Evolutionary conservation across 1,140 invertebrate species (phyloP).

Genomic region (Musca domestica): DNA sequence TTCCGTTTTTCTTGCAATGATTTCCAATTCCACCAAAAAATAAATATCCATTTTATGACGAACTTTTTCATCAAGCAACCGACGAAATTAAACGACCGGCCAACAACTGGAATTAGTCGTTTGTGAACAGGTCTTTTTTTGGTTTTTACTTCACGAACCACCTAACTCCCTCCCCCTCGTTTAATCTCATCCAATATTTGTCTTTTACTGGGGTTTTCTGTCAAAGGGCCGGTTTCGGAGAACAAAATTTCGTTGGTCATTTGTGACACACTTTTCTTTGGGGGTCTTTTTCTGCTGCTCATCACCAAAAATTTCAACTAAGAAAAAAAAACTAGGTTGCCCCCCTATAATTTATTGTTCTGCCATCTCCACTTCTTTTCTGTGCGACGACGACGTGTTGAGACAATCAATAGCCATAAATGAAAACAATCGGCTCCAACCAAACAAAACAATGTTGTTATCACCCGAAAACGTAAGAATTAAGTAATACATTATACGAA

Average conservation of each 20-base stretch:
- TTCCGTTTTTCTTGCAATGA: neutral
- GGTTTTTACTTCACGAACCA: no score
- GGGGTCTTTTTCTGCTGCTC: neutral
- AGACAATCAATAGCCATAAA: neutral
- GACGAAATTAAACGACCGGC: neutral
- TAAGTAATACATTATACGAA: neutral
- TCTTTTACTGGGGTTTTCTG: neutral
- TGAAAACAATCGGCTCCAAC: neutral
- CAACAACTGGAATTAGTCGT: neutral
- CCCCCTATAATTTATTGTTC: constrained; percentile 16
- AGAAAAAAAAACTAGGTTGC: constrained; percentile 9
- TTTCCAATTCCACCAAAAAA: constrained; percentile 1
- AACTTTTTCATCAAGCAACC: neutral
- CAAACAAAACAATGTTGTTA: neutral
- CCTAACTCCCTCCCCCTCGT: no score
- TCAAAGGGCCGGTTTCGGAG: constrained; percentile 3
- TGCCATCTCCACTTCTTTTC: neutral
- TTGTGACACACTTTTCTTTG: constrained; percentile 2
- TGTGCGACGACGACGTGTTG: neutral
- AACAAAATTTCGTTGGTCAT: neutral
- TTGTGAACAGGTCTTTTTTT: neutral
- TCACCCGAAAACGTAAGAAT: neutral
- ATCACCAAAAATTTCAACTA: neutral
- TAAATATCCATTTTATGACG: no score
- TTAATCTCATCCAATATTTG: no score